Base-by-base conservation (phyloP, 2,888 invertebrate species). In the Drepanosiphum platanoidis region DNA sequence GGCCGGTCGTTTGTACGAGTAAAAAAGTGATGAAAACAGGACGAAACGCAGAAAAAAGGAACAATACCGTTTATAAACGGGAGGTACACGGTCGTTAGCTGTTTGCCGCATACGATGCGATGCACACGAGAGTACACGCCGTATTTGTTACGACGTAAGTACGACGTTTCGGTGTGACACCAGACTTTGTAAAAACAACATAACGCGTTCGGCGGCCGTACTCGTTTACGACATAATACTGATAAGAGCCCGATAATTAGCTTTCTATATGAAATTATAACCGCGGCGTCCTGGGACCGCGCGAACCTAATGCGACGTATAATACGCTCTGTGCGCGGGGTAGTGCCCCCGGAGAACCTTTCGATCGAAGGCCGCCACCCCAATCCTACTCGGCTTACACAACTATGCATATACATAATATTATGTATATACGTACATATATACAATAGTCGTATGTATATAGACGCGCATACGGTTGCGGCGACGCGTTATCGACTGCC, bases 401-500 rank as follows among this genome's bases (percentile, higher is more conserved):
- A 2, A n/a, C n/a, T 42, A 5, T n/a, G 3, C n/a, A 61, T 5
- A 2, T 52, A 13, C 22, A 2, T 52, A 13, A 42, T 1, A 3
- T 3, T 13, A 22, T n/a, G 61, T n/a, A 27, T n/a, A 27, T 11
- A 30, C 27, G 64, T 27, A 30, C 1, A 30, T 4, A 64, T 13
- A 2, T 13, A 46, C 30, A 13, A 64, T 64, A 64, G 13, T 27
- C 27, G 27, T 27, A 64, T 64, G 11, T 30, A 15, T 27, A 61
- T n/a, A 58, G 11, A 52, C 36, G 9, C 2, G 34, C 18, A 3
- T 34, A 9, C 3, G 22, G 32, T 46, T 32, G n/a, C 64, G 30
- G 66, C 13, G 61, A 27, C 8, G n/a, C 42, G 61, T 75, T 84
- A 84, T 84, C 83, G 83, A 34, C 61, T 61, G 22, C 39, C 75